phyloP scores from a whole-genome alignment of 2,888 invertebrate genomes.

The Tillus elongatus region DNA sequence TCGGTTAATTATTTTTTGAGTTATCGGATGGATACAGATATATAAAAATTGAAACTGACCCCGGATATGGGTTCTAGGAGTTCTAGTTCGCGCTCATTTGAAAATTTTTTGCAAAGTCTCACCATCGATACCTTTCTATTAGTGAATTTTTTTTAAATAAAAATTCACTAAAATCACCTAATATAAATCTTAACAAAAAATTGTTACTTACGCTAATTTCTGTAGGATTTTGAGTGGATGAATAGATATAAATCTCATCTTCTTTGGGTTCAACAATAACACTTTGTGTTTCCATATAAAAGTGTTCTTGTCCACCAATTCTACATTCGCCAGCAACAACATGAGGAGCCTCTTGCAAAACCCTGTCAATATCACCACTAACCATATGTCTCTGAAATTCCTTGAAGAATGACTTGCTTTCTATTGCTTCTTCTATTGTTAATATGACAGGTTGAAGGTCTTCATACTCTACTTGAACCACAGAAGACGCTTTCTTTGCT shows the following conservation, averaged over 20 bases:
- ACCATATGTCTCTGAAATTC: conserved; percentile 46
- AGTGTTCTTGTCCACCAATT: conserved; percentile 92
- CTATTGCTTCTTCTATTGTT: conserved; percentile 83
- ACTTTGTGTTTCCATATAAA: conserved; percentile 86
- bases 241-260: conserved; percentile 78
- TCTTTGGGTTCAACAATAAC: conserved; percentile 61
- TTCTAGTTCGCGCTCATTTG: too few relatives aligned
- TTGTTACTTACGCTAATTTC: conserved; percentile 54
- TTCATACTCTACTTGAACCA: conserved; percentile 68
- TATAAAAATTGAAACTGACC: too few relatives aligned
- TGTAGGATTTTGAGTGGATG: conserved; percentile 75
- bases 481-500: conserved; percentile 75
- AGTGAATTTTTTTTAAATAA: conserved; percentile 34
- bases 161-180: conserved; percentile 12
- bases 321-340: conserved; percentile 69
- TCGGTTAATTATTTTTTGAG: too few relatives aligned
- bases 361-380: conserved; percentile 60
- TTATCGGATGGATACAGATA: too few relatives aligned
- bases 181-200: neutral
- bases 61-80: too few relatives aligned
- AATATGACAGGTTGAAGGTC: conserved; percentile 70
- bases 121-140: too few relatives aligned
- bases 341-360: conserved; percentile 59
- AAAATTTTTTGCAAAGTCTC: too few relatives aligned
- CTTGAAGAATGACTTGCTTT: conserved; percentile 59